Base-by-base conservation (phyloP, 2,113 vertebrate species). In the Struthio camelus region DNA sequence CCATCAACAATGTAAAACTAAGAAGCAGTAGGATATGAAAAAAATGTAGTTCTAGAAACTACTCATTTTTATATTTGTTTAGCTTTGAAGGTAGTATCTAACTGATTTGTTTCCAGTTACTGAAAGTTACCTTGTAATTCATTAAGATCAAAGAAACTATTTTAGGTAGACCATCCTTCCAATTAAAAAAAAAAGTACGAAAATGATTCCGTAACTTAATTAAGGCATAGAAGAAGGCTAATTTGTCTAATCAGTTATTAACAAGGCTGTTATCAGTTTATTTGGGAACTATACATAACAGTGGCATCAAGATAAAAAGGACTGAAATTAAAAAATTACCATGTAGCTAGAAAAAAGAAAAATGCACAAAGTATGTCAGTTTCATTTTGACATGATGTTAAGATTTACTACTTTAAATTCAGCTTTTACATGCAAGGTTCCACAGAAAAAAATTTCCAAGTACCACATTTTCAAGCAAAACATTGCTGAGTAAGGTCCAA, bases 181-280 rank as follows among this genome's bases (percentile, higher is more conserved):
- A 27, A 18, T 77, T 59, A 80, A 40, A 81, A 79, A 59, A 85
- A 59, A 19, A 75, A 9, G 46, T 24, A 62, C 15, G 5, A 78
- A 70, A 86, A 76, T 11, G 25, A 22, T 12, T 87, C 54, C 25
- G 6, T 15, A 91, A 54, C 56, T 56, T 59, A 87, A n/a, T n/a
- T 51, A 78, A 82, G 34, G 12, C 46, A 54, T 23, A 44, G 38
- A 8, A 64, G 82, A 64, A 62, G 9, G 73, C 54, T 96, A 73
- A 96, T 79, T 48, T 91, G 84, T 90, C 76, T 92, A 89, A 85
- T 94, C 84, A 95, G 90, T 64, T 66, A 87, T 87, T 94, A 96
- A 93, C 46, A 94, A 94, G 72, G 48, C 22, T 85, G 25, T 66
- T 94, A 67, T 62, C 75, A 90, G 38, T 17, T 76, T 76, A 7